Base-by-base conservation (phyloP, 2,113 vertebrate genomes). In the Podarcis cretensis region DNA sequence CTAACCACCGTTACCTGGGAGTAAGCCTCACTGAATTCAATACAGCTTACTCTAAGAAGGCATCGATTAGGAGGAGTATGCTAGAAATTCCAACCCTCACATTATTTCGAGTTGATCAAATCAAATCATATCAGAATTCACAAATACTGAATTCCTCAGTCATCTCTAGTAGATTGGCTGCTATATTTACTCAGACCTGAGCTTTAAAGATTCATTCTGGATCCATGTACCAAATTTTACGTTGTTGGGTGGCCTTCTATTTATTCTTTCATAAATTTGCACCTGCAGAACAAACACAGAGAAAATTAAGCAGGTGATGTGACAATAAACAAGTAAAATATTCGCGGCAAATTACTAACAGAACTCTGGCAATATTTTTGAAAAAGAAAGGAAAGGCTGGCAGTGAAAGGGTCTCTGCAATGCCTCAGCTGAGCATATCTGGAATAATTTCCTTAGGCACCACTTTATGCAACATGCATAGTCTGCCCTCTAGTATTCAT, bases 401-500 rank as follows among this genome's bases (percentile, higher is more conserved):
- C 8, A 40, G 68, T 77, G 14, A 18, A 14, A 77, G 16, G 63
- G 8, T 83, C 18, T 68, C n/a, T 13, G 5, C 12, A 68, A 18
- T n/a, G 8, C 25, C 86, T 83, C 27, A 40, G 30, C 71, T 65
- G 73, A 69, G 25, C 27, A 68, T 37, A n/a, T 6, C 27, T 63
- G 4, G 65, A 20, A 54, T 5, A 71, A 8, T 3, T 73, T 83
- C 59, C 10, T 7, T 25, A 12, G 16, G 75, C 20, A 37, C 65
- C 63, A 68, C 83, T 92, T 95, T 89, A 80, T 68, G 68, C 8
- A 48, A 84, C 88, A 84, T 90, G 37, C 92, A 92, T 93, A 89
- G 90, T 90, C 90, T 96, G 93, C 85, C 93, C 94, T 93, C 92
- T 89, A 78, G 8, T 95, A 95, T 87, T 18, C 73, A 90, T 43